These are phyloP conservation scores for Brachypalpus laphriformis DNA, from an alignment of 2,888 invertebrate genomes.

Conservation along the genomic window DNA sequence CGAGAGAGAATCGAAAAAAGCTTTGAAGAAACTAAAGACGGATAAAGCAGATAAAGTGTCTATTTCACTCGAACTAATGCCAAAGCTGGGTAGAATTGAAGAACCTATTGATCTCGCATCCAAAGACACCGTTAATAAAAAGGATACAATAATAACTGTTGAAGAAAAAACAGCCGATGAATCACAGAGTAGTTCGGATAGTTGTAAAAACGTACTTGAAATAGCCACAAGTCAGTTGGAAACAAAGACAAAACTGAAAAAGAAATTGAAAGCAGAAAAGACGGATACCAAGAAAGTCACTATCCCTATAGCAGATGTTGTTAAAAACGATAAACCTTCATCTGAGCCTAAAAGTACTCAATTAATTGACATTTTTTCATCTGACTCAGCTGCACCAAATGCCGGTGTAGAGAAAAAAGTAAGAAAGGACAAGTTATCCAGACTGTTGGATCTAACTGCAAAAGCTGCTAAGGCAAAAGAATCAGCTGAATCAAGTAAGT, in stretches of 20 bases:
- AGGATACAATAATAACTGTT: constrained; percentile 35
- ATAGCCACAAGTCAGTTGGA: background rate
- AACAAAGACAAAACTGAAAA: constrained; percentile 21
- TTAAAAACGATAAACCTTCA: background rate
- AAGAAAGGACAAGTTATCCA: constrained; percentile 15
- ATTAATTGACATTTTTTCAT: background rate
- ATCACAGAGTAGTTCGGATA: background rate
- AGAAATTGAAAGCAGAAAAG: constrained; percentile 23
- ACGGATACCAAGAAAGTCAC: background rate
- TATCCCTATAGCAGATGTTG: background rate
- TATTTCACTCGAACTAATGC: background rate
- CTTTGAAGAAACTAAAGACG: constrained; percentile 9
- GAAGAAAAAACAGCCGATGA: constrained; percentile 28
- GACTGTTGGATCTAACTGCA: background rate
- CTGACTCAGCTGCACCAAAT: background rate
- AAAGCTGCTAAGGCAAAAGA: background rate
- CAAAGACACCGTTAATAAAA: constrained; percentile 13
- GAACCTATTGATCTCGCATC: background rate
- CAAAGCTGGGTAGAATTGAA: background rate
- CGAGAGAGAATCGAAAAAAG: constrained; percentile 26
- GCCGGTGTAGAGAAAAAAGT: constrained; percentile 3
- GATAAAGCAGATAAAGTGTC: constrained; percentile 23
- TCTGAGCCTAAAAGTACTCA: constrained; percentile 6
- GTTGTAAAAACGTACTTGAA: background rate
- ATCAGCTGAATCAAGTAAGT: background rate